These are phyloP conservation scores for Danio aesculapii DNA, from an alignment of 2,797 vertebrate species.

Conservation along the genomic window DNA sequence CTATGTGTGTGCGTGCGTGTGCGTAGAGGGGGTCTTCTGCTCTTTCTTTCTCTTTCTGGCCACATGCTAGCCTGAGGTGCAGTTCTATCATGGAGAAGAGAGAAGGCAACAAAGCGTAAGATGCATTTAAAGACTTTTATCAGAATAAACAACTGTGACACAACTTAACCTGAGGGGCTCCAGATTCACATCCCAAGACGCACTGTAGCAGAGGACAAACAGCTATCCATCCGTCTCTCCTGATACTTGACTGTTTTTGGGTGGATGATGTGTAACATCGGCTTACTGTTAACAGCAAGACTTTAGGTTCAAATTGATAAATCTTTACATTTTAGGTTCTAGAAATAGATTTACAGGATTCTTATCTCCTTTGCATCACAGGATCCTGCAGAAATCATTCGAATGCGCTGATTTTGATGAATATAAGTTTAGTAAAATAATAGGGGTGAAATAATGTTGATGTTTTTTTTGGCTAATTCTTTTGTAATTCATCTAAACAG, in stretches of 20 bases:
- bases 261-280: not conserved
- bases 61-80: slow-evolving; percentile 76
- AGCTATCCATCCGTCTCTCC: not conserved
- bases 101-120: slow-evolving; percentile 73
- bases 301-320: not conserved
- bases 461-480: no score
- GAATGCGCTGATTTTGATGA: no score
- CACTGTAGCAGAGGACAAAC: slow-evolving; percentile 2
- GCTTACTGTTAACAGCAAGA: not conserved
- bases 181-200: slow-evolving; percentile 1
- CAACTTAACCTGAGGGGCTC: slow-evolving; percentile 36
- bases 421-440: no score
- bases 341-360: no score
- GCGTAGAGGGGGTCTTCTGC: slow-evolving; percentile 63
- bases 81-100: slow-evolving; percentile 72
- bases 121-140: slow-evolving; percentile 50
- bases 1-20: slow-evolving; percentile 67
- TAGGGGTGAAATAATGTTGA: no score
- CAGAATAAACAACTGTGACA: slow-evolving; percentile 49
- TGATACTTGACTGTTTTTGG: not conserved
- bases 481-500: no score
- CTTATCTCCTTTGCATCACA: no score
- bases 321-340: not conserved
- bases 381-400: no score
- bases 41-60: slow-evolving; percentile 52